phyloP scores from a whole-genome alignment of 2,888 invertebrate species.

The Tanytarsus gracilentus region DNA sequence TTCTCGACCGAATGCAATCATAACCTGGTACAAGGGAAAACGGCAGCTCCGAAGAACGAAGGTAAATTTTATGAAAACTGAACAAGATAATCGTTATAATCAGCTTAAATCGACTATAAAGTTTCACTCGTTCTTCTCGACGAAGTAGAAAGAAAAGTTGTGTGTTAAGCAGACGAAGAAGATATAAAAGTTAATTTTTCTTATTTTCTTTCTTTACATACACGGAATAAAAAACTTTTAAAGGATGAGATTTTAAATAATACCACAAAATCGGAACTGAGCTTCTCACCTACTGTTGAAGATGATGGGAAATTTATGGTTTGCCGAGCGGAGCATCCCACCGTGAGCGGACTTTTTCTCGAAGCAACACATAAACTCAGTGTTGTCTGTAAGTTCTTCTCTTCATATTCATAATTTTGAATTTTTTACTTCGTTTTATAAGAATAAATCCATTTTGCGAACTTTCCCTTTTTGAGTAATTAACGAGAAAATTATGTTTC shows the following conservation, averaged over 20 bases:
- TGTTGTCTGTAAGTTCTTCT: slow-evolving; percentile 67
- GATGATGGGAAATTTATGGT: slow-evolving; percentile 73
- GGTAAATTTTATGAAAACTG: slow-evolving; percentile 42
- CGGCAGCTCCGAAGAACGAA: slow-evolving; percentile 62
- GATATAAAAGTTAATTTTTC: slow-evolving; percentile 9
- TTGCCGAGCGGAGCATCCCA: slow-evolving; percentile 75
- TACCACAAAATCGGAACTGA: slow-evolving; percentile 66
- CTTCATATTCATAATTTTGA: background rate
- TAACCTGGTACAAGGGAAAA: slow-evolving; percentile 76
- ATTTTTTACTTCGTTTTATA: background rate
- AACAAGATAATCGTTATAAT: slow-evolving; percentile 8
- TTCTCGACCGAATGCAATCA: slow-evolving; percentile 65
- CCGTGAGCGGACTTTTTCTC: slow-evolving; percentile 62
- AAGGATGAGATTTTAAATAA: slow-evolving; percentile 68
- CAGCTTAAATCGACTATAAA: slow-evolving; percentile 3
- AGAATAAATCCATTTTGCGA: background rate
- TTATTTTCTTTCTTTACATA: background rate
- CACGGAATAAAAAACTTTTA: slow-evolving; percentile 33
- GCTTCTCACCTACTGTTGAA: slow-evolving; percentile 69
- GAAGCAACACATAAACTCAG: slow-evolving; percentile 71
- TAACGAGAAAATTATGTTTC: background rate
- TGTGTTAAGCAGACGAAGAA: background rate
- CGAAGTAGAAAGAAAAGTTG: background rate
- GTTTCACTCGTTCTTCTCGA: background rate
- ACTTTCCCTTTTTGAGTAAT: background rate